Evolutionary conservation across 2,797 vertebrate species (phyloP), one percentile per base, ranked within the genome.

Genomic region (Pseudomugil tenellus): DNA sequence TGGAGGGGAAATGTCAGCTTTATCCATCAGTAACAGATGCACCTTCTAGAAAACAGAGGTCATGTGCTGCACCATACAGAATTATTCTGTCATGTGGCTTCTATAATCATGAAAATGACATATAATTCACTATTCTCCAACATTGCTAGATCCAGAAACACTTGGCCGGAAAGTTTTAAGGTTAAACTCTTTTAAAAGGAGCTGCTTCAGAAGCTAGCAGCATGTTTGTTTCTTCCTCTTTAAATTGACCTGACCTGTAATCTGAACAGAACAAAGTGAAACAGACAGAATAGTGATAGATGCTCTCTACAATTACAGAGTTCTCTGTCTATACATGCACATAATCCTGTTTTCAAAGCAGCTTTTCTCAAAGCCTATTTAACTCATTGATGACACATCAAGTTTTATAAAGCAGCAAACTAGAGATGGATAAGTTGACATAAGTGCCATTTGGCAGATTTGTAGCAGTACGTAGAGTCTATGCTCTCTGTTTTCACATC

Each of bases 401-500:
- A 0, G 11, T 0, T 48, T n/a, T 67, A 31, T 43, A 46, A 57
- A 12, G 10, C 7, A 5, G 9, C 52, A 55, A 35, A 60, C 13
- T 58, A 16, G 21, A 49, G 34, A 58, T 48, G 16, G 35, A 31
- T 23, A 48, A 31, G 9, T 41, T 70, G 25, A 54, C 51, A 64
- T 63, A 71, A 19, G 37, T 16, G 31, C 16, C 34, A 63, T 26
- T 46, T 17, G 67, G 54, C 67, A 76, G 3, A 39, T 78, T 70
- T 52, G 41, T 12, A 71, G 53, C 3, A 72, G 53, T 8, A 77
- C 34, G 70, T 28, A 43, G 76, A 29, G 52, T 60, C 46, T 80
- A 43, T 56, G 29, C 60, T 61, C 62, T 53, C 48, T 46, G 29
- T 39, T 72, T 79, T 90, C 73, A 84, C 77, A 85, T 82, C 55